Evolutionary conservation across 23 tunicate genomes (phyloP).

Genomic region (Ciona savignyi): DNA sequence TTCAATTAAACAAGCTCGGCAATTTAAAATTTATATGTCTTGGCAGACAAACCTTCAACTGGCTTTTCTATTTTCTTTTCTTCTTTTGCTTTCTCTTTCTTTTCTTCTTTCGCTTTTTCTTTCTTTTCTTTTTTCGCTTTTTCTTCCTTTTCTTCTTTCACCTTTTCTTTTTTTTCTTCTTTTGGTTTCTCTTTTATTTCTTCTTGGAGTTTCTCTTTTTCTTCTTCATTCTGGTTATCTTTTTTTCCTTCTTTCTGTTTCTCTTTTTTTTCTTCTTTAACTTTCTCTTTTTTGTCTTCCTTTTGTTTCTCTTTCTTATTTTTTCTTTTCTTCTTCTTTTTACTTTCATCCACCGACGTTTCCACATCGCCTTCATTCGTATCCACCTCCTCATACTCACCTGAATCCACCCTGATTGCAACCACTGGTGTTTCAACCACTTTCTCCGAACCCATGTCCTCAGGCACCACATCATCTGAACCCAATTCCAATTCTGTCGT

Average conservation of each 20-base stretch:
- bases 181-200: neutral
- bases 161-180: slow-evolving; percentile 10
- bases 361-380: too few species aligned
- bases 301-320: neutral
- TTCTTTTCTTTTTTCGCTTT: slow-evolving; percentile 7
- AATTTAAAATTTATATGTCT: too few species aligned
- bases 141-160: neutral
- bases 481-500: too few species aligned
- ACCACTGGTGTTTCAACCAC: too few species aligned
- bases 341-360: neutral
- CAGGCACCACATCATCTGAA: too few species aligned
- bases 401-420: too few species aligned
- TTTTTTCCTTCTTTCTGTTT: neutral
- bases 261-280: neutral
- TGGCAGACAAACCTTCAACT: neutral
- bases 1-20: too few species aligned
- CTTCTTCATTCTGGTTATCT: neutral
- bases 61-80: slow-evolving; percentile 6
- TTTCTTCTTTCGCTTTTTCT: slow-evolving; percentile 4
- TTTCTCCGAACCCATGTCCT: too few species aligned
- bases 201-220: neutral
- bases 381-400: too few species aligned
- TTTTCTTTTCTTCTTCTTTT: neutral
- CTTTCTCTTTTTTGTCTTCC: neutral
- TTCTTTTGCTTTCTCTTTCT: slow-evolving; percentile 7